Conservation (phyloP, 1,140 invertebrate genomes). For the Drosophila mauritiana region DNA sequence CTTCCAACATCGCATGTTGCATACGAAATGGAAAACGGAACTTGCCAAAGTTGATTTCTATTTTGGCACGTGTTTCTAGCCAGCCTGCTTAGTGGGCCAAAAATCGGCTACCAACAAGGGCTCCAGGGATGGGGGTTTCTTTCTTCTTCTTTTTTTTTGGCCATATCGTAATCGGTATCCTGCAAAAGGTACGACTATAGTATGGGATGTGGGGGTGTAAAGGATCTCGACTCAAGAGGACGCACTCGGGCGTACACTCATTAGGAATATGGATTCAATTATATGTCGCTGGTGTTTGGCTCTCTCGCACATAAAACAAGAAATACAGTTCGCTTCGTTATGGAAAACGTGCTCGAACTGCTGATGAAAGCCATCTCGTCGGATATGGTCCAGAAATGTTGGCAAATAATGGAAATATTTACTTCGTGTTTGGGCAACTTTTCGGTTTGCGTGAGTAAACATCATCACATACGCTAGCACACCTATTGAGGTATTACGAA, state of each 20-base stretch:
- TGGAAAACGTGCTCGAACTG: constrained; percentile 43
- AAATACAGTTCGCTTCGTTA: constrained; percentile 24
- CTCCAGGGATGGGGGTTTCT: too few species aligned
- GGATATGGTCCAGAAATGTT: constrained; percentile 32
- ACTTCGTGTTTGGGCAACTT: constrained; percentile 29
- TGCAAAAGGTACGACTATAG: background rate
- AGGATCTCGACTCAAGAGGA: constrained; percentile 2
- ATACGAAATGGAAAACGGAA: constrained; percentile 62
- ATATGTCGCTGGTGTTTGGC: constrained; percentile 56
- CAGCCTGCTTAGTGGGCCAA: constrained; percentile 12
- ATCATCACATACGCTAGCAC: constrained; percentile 4
- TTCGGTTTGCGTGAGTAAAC: background rate
- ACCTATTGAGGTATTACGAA: constrained; percentile 9
- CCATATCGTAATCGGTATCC: background rate
- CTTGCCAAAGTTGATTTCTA: constrained; percentile 74
- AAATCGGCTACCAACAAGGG: too few species aligned
- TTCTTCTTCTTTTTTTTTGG: too few species aligned
- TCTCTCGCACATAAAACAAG: constrained; percentile 41
- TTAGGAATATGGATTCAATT: constrained; percentile 76
- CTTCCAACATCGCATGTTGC: constrained; percentile 65
- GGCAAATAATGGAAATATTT: constrained; percentile 45
- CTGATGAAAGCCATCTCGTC: constrained; percentile 8
- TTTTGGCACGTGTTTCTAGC: constrained; percentile 61
- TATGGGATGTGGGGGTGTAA: constrained; percentile 6
- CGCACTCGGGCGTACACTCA: constrained; percentile 60